phyloP scores from a whole-genome alignment of 1,140 invertebrate species.

The Temnothorax curvispinosus region DNA sequence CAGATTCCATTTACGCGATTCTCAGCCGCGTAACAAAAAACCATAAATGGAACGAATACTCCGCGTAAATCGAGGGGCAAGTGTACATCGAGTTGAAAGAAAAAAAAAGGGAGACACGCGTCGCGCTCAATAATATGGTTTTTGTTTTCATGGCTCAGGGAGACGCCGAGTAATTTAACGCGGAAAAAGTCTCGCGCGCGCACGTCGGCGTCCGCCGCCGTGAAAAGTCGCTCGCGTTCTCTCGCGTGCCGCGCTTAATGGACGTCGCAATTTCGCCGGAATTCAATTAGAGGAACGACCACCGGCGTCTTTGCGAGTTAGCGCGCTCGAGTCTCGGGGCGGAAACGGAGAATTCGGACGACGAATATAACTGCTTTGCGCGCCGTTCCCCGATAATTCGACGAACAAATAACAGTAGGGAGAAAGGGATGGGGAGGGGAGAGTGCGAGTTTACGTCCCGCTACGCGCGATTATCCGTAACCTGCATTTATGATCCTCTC shows the following conservation, averaged over 20 bases:
- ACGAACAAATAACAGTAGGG: slow-evolving; percentile 40
- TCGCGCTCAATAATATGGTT: not conserved
- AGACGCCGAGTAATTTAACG: slow-evolving; percentile 14
- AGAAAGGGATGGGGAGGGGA: too few species aligned
- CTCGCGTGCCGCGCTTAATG: slow-evolving; percentile 45
- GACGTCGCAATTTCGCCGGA: slow-evolving; percentile 52
- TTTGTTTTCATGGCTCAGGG: not conserved
- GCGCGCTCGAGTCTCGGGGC: not conserved
- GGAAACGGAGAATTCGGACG: slow-evolving; percentile 23
- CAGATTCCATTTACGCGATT: too few species aligned
- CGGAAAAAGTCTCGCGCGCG: not conserved
- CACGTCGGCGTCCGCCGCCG: not conserved
- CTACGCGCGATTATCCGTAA: slow-evolving; percentile 20
- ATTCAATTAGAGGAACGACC: slow-evolving; percentile 60
- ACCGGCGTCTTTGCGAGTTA: slow-evolving; percentile 39
- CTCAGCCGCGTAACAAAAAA: too few species aligned
- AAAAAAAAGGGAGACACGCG: too few species aligned
- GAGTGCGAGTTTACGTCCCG: slow-evolving; percentile 15
- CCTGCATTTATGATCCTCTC: slow-evolving; percentile 32
- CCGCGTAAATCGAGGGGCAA: too few species aligned
- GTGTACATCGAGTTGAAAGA: too few species aligned
- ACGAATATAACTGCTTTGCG: slow-evolving; percentile 38
- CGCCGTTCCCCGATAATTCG: slow-evolving; percentile 35
- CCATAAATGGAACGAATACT: too few species aligned
- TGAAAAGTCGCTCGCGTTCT: slow-evolving; percentile 36